These are phyloP conservation scores for Naso thynnoides DNA, from an alignment of 2,797 vertebrate species.

Conservation along the genomic window DNA sequence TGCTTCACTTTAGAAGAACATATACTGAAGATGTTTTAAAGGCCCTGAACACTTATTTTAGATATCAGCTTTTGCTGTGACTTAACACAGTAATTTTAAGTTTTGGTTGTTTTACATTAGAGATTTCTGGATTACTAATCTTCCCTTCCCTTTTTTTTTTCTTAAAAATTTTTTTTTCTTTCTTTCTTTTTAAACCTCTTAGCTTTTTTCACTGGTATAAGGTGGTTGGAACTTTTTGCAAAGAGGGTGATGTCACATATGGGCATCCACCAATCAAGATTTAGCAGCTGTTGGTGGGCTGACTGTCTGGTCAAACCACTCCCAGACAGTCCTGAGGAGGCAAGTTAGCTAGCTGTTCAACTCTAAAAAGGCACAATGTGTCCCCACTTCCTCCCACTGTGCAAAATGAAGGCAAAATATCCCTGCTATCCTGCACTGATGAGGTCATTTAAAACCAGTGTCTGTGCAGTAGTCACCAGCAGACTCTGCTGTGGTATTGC, in stretches of 20 bases:
- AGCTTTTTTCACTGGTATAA: background rate
- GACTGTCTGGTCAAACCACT: too few relatives aligned
- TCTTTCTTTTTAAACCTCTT: background rate
- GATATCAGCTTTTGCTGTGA: background rate
- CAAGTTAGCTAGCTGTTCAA: too few relatives aligned
- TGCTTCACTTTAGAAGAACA: background rate
- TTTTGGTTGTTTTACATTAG: background rate
- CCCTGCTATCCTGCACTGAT: too few relatives aligned
- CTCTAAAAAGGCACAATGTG: too few relatives aligned
- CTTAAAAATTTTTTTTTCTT: background rate
- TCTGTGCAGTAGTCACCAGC: too few relatives aligned
- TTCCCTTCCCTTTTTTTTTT: too few relatives aligned
- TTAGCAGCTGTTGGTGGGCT: background rate
- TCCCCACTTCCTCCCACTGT: too few relatives aligned
- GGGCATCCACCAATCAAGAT: background rate
- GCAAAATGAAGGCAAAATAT: too few relatives aligned
- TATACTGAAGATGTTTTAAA: conserved; percentile 8
- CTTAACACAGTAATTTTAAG: background rate
- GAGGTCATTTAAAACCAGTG: too few relatives aligned
- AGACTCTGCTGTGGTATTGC: too few relatives aligned
- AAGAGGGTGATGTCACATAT: background rate
- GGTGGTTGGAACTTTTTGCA: background rate
- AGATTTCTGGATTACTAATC: background rate
- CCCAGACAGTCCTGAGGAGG: too few relatives aligned
- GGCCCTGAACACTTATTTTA: background rate